Base-by-base conservation (phyloP, 2,888 invertebrate species). In the Macrophya alboannulata region DNA sequence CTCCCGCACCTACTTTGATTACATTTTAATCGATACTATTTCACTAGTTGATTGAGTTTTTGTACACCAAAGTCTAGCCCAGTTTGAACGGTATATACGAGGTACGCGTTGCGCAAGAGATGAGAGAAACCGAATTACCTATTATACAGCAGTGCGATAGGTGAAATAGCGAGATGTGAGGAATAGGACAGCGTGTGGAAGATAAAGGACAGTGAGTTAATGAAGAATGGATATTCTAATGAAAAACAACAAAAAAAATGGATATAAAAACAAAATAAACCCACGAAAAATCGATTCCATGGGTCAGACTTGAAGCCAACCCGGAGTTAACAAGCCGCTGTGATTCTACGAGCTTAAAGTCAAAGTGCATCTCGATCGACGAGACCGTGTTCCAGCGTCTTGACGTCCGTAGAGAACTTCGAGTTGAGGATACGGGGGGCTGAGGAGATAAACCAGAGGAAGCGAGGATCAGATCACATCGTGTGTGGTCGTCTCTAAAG, bases 401-500 rank as follows among this genome's bases (percentile, higher is more conserved):
- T 81, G 81, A 81, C 81, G 81, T 81, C 59, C 43, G 25, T 25
- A 62, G 21, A 88, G 88, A 88, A 88, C 87, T 87, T 87, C 86
- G 85, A 76, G 84, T 37, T 31, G 86, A 86, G 55, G 31, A 62
- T 8, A 68, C 72, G 21, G 72, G 40, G 86, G 85, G 85, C 65
- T 55, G 81, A 79, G 84, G 84, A 86, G 85, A 86, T 86, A 85
- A 84, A 86, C 86, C 86, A 85, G 86, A 86, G 85, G 48, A 65
- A 68, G 45, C 65, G 87, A 87, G 88, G 89, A 89, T 88, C 88
- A 86, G 90, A 90, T 90, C 88, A 87, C 91, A 88, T 90, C 90
- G 91, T 90, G 91, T 91, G 91, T 91, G 91, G 91, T 89, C 91
- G 88, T 79, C 87, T 89, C 87, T 89, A 88, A 87, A 89, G 87